Percentiles rank a stretch among this genome's conserved stretches.
Evolutionary conservation across 2,888 invertebrate genomes (phyloP).

Genomic region (Hymenopus coronatus): DNA sequence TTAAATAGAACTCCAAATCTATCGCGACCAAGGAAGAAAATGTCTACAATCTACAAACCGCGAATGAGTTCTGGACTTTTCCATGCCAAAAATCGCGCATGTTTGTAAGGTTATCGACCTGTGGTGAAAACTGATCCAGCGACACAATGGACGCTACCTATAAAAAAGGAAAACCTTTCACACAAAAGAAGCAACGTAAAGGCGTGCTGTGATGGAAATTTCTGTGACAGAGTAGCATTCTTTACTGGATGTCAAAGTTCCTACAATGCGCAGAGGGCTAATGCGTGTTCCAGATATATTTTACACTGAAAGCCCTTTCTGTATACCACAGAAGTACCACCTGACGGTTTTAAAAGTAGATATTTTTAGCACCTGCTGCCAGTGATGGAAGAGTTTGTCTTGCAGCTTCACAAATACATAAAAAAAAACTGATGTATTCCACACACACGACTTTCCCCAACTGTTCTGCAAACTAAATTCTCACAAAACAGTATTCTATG

Average conservation of each 20-base stretch:
- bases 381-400: too few relatives aligned
- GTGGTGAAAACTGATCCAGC: not conserved
- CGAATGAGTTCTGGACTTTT: not conserved
- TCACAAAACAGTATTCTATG: too few relatives aligned
- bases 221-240: not conserved
- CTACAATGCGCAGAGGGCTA: not conserved
- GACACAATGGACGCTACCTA: not conserved
- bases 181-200: not conserved
- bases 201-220: not conserved
- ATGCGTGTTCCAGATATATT: not conserved
- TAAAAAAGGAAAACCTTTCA: not conserved
- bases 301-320: not conserved
- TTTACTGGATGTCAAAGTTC: not conserved
- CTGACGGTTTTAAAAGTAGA: too few relatives aligned
- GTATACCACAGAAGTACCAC: too few relatives aligned
- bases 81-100: not conserved
- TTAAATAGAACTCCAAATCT: too few relatives aligned
- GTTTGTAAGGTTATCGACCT: not conserved
- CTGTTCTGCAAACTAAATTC: too few relatives aligned
- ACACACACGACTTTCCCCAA: too few relatives aligned
- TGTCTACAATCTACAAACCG: not conserved
- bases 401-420: too few relatives aligned
- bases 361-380: too few relatives aligned
- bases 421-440: too few relatives aligned
- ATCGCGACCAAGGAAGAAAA: too few relatives aligned